phyloP scores from a whole-genome alignment of 2,888 invertebrate genomes.

The Pammene aurita region DNA sequence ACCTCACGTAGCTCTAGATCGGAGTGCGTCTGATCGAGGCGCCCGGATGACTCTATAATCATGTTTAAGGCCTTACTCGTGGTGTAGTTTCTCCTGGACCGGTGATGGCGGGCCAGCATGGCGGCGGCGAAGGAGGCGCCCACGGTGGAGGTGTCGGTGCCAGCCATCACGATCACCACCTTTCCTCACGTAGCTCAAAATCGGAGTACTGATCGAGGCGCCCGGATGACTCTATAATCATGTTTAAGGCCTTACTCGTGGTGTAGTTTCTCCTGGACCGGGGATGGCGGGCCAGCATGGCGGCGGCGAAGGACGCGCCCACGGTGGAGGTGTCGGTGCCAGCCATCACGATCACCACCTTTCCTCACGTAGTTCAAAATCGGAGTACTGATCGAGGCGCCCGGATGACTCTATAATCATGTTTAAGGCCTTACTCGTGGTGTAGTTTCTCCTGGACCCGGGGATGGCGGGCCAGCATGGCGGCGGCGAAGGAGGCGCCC shows the following conservation, averaged over 20 bases:
- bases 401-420: too few species aligned
- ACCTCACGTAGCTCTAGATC: conserved; percentile 13
- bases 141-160: conserved; percentile 45
- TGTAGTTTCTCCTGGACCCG: too few species aligned
- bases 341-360: conserved; percentile 40
- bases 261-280: too few species aligned
- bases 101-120: conserved; percentile 42
- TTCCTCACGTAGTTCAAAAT: too few species aligned
- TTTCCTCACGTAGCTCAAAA: too few species aligned
- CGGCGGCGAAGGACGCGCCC: too few species aligned
- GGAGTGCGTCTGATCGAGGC: neutral
- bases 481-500: conserved; percentile 45
- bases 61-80: neutral
- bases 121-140: too few species aligned
- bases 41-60: neutral
- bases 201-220: too few species aligned
- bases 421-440: too few species aligned
- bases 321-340: conserved; percentile 45
- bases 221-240: too few species aligned
- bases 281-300: conserved; percentile 44
- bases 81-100: neutral
- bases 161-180: conserved; percentile 41
- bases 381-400: too few species aligned
- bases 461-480: conserved; percentile 44
- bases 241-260: too few species aligned